Evolutionary conservation across 2,888 invertebrate species (phyloP), one percentile per base, ranked within the genome.

Genomic region (Amiota mariae): DNA sequence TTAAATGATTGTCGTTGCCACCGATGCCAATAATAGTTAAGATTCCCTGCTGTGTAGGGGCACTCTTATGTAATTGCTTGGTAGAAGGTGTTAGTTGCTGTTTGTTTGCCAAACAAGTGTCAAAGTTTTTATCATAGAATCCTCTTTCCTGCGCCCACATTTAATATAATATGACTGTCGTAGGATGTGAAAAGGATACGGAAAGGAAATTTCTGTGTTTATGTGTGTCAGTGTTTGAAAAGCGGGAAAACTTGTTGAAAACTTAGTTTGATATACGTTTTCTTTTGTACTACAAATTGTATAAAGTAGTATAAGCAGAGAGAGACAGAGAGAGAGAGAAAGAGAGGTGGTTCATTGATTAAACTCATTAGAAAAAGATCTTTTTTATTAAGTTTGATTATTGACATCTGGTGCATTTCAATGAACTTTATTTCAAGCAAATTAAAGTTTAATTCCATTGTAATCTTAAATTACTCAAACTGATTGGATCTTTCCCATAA

Each of bases 101-200:
- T 70, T 71, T 78, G 71, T 70, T 68, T 77, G 81, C 79, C 85
- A 83, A 85, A 85, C 85, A 84, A 85, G 82, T 82, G 81, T 83
- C 81, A 85, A 85, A 82, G 59, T 59, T 59, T 81, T 79, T 84
- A 67, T 67, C 67, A 67, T 13, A 4, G 24, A 20, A 13, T 51
- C 15, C 48, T n/a, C 13, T 24, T 61, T 61, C 8, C 48, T 13
- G 3, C 20, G 9, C 13, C 20, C 49, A 24, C 24, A 13, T 61
- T 36, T 51, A 1, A 10, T 12, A 46, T 18, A 15, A 51, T 51
- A 11, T 10, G 46, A 18, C 46, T 63, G 46, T 46, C 8, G 12
- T 46, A 63, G 46, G 13, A n/a, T 63, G 11, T 18, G 73, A 76
- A 78, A 78, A 78, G 73, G 15, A 61, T 11, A 15, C 12, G 18